phyloP scores from a whole-genome alignment of 2,113 vertebrate genomes.

The Neofelis nebulosa region DNA sequence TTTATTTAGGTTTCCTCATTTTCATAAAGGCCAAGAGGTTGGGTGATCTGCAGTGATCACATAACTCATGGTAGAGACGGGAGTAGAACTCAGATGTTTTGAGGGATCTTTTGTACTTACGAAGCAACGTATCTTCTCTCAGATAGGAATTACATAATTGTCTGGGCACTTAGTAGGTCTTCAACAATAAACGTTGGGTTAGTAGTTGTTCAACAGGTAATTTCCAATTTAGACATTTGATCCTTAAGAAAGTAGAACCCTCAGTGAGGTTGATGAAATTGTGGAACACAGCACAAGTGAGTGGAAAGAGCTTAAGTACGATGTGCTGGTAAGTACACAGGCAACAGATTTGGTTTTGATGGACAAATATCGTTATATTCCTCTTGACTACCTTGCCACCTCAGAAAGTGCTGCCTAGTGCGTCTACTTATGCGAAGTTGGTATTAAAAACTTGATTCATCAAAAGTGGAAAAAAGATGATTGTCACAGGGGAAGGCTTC shows the following conservation, averaged over 20 bases:
- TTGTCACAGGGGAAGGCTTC: conserved; percentile 51
- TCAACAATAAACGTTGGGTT: background rate
- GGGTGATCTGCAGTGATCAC: background rate
- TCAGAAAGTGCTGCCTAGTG: conserved; percentile 22
- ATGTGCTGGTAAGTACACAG: background rate
- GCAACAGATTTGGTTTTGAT: conserved; percentile 40
- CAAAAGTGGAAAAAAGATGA: conserved; percentile 52
- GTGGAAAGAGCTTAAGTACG: background rate
- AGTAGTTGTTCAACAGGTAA: background rate
- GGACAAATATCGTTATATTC: conserved; percentile 25
- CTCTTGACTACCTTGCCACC: background rate
- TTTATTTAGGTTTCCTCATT: background rate
- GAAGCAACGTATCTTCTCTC: background rate
- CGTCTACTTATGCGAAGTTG: conserved; percentile 63
- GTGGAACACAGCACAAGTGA: background rate
- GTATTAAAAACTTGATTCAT: conserved; percentile 61
- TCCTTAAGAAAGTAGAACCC: background rate
- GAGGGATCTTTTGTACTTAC: background rate
- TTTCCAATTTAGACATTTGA: background rate
- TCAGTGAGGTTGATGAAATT: background rate
- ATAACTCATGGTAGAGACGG: background rate
- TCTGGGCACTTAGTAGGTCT: background rate
- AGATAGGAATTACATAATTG: background rate
- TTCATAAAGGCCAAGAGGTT: background rate
- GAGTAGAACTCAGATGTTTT: background rate